phyloP scores from a whole-genome alignment of 2,113 vertebrate species.

The Willisornis vidua region DNA sequence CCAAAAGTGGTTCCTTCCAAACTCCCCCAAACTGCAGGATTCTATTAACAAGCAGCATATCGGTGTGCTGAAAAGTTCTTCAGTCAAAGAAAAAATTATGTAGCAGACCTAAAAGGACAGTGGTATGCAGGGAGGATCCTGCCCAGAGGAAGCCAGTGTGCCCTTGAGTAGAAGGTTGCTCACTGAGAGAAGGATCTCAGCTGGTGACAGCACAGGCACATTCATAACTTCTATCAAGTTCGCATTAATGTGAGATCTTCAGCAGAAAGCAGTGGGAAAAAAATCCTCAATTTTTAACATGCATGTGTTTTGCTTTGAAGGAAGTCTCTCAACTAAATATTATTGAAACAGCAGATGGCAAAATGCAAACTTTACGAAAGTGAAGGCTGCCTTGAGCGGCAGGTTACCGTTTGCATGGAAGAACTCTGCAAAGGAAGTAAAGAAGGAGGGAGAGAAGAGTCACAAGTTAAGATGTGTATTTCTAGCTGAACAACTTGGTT shows the following conservation, averaged over 20 bases:
- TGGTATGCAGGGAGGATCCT: not conserved
- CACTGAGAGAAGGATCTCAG: not conserved
- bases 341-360: slow-evolving; percentile 54
- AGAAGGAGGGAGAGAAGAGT: slow-evolving; percentile 17
- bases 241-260: not conserved
- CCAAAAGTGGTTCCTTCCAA: not conserved
- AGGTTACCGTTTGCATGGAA: slow-evolving; percentile 18
- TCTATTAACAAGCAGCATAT: not conserved
- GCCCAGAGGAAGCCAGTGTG: not conserved
- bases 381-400: slow-evolving; percentile 6
- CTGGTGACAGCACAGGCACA: not conserved
- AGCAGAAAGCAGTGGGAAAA: not conserved
- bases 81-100: not conserved
- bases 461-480: slow-evolving; percentile 16
- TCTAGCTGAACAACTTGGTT: slow-evolving; percentile 25
- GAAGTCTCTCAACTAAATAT: slow-evolving; percentile 54
- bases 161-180: not conserved
- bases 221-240: slow-evolving; percentile 46
- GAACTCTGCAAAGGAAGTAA: slow-evolving; percentile 6
- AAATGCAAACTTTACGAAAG: slow-evolving; percentile 36
- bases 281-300: not conserved
- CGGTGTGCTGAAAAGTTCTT: not conserved
- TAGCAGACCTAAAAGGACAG: not conserved
- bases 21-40: not conserved
- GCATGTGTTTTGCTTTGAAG: slow-evolving; percentile 53